A percentile compares a stretch with the other conserved stretches of the same genome.
These are phyloP conservation scores for Acromyrmex echinatior DNA, from an alignment of 1,140 invertebrate genomes.

Conservation along the genomic window DNA sequence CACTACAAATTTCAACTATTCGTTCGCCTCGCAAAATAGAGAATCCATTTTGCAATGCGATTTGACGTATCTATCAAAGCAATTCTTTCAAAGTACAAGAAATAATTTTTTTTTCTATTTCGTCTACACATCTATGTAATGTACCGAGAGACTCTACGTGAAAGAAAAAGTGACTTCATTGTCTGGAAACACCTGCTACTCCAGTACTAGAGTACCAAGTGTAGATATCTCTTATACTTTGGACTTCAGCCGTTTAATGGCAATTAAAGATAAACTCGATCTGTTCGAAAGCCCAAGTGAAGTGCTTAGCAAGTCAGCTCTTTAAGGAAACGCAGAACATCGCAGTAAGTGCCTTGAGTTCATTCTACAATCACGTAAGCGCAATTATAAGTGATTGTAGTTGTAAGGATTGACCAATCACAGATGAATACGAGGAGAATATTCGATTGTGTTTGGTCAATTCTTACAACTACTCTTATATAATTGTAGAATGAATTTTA, in stretches of 20 bases:
- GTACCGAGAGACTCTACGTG: background rate
- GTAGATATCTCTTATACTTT: slow-evolving; percentile 26
- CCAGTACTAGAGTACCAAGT: background rate
- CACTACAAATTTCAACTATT: background rate
- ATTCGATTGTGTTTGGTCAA: too few species aligned
- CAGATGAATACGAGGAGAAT: too few species aligned
- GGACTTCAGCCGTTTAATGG: slow-evolving; percentile 6
- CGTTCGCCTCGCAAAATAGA: background rate
- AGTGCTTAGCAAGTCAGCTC: background rate
- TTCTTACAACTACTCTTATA: too few species aligned
- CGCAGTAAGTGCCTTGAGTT: background rate
- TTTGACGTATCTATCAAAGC: background rate
- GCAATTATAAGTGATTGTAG: too few species aligned
- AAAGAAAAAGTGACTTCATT: background rate
- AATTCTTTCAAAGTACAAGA: background rate
- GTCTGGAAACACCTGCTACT: slow-evolving; percentile 5
- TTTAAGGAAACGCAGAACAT: background rate
- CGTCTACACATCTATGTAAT: background rate
- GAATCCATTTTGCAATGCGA: background rate
- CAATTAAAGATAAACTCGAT: slow-evolving; percentile 41
- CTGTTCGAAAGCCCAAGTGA: background rate
- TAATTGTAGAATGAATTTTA: too few species aligned
- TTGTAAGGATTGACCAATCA: too few species aligned
- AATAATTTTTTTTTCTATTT: background rate
- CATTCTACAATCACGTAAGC: too few species aligned